Base-by-base conservation (phyloP, 2,797 vertebrate genomes). In the Fringilla coelebs region DNA sequence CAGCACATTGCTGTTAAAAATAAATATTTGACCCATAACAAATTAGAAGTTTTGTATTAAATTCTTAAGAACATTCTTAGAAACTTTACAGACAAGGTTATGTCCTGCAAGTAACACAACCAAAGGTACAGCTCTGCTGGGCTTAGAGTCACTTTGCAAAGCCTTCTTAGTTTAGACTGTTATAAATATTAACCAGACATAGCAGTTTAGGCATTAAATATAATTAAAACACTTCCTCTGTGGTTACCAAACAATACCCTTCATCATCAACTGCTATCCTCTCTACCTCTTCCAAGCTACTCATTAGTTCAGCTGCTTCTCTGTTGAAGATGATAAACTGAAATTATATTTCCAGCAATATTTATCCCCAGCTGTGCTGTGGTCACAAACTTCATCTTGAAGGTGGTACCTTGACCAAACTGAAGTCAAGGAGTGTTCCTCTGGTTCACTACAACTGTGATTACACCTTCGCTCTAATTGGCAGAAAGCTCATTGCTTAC, bases 151-250 rank as follows among this genome's bases (percentile, higher is more conserved):
- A 75, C 38, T 91, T 34, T 13, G 13, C 38, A 82, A 87, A 90
- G 79, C 29, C 13, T 77, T 41, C 36, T 38, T 67, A 80, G 45
- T 60, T 94, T 49, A 77, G 17, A 88, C 54, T 48, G 89, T 41
- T 93, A 88, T 24, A 90, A 89, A 66, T 66, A 91, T 62, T 48
- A 84, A 86, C 31, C 54, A 93, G 57, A 54, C 22, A 4, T 75
- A 92, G 88, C 58, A 73, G 79, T 81, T 95, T 31, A 67, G 72
- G 85, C 58, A 91, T 90, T 76, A 91, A 86, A 70, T 68, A 34
- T 58, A 94, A 93, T 86, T 94, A 86, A 84, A 78, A 62, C 12
- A 6, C 70, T 81, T 89, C 70, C 73, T 84, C 58, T 73, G 55
- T 18, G 48, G 63, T 76, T 85, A 84, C 43, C 62, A 88, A 94